Base-by-base conservation (phyloP, 2,113 vertebrate genomes). In the Dicentrarchus labrax region DNA sequence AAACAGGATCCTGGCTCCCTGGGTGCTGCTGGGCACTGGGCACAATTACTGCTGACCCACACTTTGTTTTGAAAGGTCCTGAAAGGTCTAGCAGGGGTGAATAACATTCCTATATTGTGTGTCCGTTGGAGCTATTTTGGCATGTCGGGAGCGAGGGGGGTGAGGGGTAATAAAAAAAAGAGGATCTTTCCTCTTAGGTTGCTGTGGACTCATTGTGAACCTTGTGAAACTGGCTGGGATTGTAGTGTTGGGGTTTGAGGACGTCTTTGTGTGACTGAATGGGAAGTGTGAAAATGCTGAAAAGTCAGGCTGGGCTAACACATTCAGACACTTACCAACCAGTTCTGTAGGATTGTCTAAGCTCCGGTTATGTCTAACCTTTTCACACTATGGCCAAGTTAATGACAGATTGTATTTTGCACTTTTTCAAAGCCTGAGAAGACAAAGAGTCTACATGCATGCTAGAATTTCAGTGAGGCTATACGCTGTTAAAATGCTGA, bases 31-130 rank as follows among this genome's bases (percentile, higher is more conserved):
- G 84, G 83, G 73, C 66, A 78, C 67, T 17, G 78, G 86, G 72
- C 87, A 86, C 86, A 86, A 84, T 86, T 84, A 94, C 86, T 95
- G 95, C 95, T 96, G 95, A 95, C 92, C 71, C 72, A 76, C 22
- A n/a, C 78, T 56, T 82, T 88, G 86, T 86, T 83, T 72, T 94
- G 92, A 95, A 95, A 93, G 80, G 91, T 87, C 89, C 88, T 94
- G 95, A 96, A 96, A 93, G 84, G 86, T 95, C 95, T 92, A 94
- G 95, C 82, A 94, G 85, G 86, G 85, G 43, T 91, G 91, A 93
- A 94, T 86, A 85, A 86, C 85, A 84, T 78, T 78, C 78, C 71
- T 47, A 70, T 89, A 93, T 93, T 94, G 94, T 94, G 82, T 70
- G 71, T 80, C 41, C 70, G 85, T 45, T 65, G 68, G 71, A 69